Evolutionary conservation across 1,140 invertebrate species (phyloP).

Genomic region (Harpegnathos saltator): DNA sequence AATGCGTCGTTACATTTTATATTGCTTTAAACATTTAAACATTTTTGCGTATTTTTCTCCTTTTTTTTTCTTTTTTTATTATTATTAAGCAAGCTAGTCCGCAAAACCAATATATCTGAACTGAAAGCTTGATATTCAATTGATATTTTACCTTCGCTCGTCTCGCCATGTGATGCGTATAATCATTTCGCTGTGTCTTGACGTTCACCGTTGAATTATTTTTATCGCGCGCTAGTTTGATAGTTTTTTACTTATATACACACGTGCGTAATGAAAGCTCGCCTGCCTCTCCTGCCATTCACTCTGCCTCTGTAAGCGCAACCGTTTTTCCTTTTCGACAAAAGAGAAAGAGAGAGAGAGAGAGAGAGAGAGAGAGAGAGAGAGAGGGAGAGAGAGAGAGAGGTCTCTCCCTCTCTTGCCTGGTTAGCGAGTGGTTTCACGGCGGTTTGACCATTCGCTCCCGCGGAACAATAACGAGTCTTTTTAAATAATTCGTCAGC

Average conservation of each 20-base stretch:
- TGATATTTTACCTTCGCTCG: background rate
- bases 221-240: background rate
- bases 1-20: conserved; percentile 17
- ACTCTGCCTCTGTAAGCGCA: too few relatives aligned
- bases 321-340: conserved; percentile 16
- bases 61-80: background rate
- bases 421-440: conserved; percentile 36
- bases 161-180: too few relatives aligned
- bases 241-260: conserved; percentile 8
- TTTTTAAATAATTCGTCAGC: conserved; percentile 76
- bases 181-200: background rate
- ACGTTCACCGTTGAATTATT: background rate
- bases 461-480: conserved; percentile 67
- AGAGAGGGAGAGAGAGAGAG: too few relatives aligned
- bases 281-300: background rate
- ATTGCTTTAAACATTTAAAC: conserved; percentile 16
- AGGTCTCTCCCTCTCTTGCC: background rate
- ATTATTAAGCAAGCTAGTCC: conserved; percentile 15
- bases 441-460: conserved; percentile 51
- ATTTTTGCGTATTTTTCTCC: conserved; percentile 22
- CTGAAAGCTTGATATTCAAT: background rate
- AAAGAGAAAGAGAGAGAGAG: background rate
- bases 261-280: background rate
- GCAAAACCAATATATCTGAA: conserved; percentile 42
- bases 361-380: background rate